Base-by-base conservation (phyloP, 1,140 invertebrate species). In the Cyphomyrmex costatus region DNA sequence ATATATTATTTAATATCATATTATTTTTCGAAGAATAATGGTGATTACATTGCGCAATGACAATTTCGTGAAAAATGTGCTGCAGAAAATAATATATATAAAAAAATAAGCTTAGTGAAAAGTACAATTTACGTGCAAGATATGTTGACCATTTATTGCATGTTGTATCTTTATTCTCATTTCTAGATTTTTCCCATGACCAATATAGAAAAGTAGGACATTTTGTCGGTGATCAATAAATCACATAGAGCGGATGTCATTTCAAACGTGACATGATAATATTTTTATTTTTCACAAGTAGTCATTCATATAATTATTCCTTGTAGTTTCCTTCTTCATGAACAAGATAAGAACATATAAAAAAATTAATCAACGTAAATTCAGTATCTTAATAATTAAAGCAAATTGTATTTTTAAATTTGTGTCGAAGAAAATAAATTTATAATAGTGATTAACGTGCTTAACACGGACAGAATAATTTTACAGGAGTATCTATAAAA, bases 151-250 rank as follows among this genome's bases (percentile, higher is more conserved):
- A 58, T 82, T 71, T 73, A 12, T 79, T n/a, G 60, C 42, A 27
- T 65, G 77, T 68, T 68, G 21, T 30, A 24, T 63, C 36, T 70
- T 63, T 65, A 19, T 79, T 79, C n/a, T n/a, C n/a, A n/a, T n/a
- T n/a, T n/a, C 30, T 68, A 53, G 19, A 36, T 74, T 83, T 82
- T 83, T 83, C 24, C 49, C 24, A 21, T 60, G 7, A 27, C 19
- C 53, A 21, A 33, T 33, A 49, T 14, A 19, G 2, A 46, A 83
- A 83, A 83, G 68, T 60, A 83, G 68, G 53, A 30, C 79, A 33
- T 74, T 83, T 83, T 68, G 30, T 36, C 53, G 42, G 36, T 73
- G 53, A 83, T 83, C 68, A 46, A 83, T 83, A 74, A 83, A 83
- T 83, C 56, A 73, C 58, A 2, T 14, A 27, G 30, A 27, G 30